These are phyloP conservation scores for Phengaris arion DNA, from an alignment of 2,888 invertebrate genomes.

Conservation along the genomic window DNA sequence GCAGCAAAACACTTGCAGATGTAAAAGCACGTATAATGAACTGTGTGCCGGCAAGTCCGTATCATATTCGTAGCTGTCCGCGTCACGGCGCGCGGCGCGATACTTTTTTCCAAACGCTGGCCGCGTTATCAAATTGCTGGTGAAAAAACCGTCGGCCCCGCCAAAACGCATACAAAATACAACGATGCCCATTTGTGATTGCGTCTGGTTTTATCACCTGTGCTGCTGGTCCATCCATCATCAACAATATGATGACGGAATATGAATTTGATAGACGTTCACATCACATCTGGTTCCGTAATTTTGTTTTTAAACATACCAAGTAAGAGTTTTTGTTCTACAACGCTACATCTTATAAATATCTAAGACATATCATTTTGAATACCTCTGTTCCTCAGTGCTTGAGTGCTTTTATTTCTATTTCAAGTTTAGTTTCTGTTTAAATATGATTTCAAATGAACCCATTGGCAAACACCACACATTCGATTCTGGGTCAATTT, in stretches of 20 bases:
- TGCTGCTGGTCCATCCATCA: neutral
- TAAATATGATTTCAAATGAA: too few relatives aligned
- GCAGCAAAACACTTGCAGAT: slow-evolving; percentile 11
- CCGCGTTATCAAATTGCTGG: slow-evolving; percentile 5
- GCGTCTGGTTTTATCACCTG: neutral
- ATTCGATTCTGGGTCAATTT: too few relatives aligned
- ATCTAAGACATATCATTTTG: too few relatives aligned
- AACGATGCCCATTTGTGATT: neutral
- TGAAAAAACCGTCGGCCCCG: neutral
- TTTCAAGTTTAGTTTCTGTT: too few relatives aligned
- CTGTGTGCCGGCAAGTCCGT: neutral
- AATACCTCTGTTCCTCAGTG: too few relatives aligned
- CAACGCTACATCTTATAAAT: too few relatives aligned
- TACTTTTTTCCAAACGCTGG: neutral
- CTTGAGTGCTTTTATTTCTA: too few relatives aligned
- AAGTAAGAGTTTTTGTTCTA: neutral
- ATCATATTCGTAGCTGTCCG: neutral
- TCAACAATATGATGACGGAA: neutral
- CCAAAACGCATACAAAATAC: neutral
- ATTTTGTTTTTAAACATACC: neutral
- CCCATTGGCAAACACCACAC: too few relatives aligned
- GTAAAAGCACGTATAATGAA: neutral
- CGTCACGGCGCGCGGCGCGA: neutral
- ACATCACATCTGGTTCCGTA: neutral
- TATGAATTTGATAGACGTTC: neutral